Percentiles rank a stretch among this genome's conserved stretches.
These are phyloP conservation scores for Emydura subglobosa DNA, from an alignment of 2,113 vertebrate genomes.

Conservation along the genomic window DNA sequence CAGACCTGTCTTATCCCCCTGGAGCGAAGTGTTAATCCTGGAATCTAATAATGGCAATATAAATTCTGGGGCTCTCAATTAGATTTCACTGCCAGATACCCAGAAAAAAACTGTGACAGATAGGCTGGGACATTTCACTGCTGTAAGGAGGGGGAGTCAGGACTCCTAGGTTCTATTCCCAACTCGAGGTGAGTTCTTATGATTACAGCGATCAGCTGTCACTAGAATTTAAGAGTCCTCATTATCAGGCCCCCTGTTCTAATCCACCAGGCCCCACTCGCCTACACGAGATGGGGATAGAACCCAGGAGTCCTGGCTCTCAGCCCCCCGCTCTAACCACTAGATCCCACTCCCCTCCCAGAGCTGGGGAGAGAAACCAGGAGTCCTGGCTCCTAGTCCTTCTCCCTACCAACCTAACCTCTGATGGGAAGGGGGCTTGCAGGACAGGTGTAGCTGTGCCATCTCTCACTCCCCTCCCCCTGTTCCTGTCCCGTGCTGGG, in stretches of 20 bases:
- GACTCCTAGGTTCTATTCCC: too few relatives aligned
- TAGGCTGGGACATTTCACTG: neutral
- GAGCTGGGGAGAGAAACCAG: neutral
- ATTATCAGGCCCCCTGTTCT: too few relatives aligned
- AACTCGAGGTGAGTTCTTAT: too few relatives aligned
- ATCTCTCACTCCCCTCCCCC: neutral
- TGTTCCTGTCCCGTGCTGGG: neutral
- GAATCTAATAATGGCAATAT: neutral
- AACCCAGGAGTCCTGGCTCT: neutral
- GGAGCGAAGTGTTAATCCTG: neutral
- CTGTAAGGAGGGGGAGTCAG: neutral
- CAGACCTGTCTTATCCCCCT: neutral
- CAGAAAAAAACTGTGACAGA: neutral
- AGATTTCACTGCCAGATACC: neutral
- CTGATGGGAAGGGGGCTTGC: neutral
- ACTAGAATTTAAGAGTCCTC: neutral
- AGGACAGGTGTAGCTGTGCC: neutral
- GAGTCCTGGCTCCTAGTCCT: neutral
- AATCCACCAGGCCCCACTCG: neutral
- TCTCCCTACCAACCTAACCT: neutral
- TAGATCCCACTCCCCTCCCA: neutral
- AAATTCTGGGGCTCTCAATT: neutral
- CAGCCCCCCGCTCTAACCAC: neutral
- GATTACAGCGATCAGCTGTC: neutral
- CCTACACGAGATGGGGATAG: too few relatives aligned